Conservation (phyloP, 2,888 invertebrate genomes). For the Herminia tarsipennalis region DNA sequence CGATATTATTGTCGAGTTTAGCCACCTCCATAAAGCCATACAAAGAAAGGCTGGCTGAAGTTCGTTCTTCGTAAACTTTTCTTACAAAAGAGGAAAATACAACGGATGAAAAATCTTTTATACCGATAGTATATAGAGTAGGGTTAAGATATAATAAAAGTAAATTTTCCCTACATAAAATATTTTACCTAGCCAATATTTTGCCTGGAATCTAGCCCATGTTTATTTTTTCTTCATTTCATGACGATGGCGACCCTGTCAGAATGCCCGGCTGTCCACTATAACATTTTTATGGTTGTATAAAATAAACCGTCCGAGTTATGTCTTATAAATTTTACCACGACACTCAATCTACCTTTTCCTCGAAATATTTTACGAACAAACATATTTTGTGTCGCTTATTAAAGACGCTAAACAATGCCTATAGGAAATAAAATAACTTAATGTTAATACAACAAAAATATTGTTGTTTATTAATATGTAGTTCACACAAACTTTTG, state of each 20-base stretch:
- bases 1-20: background rate
- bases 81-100: background rate
- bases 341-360: conserved; percentile 18
- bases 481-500: too few species aligned
- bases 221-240: conserved; percentile 9
- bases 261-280: conserved; percentile 34
- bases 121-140: background rate
- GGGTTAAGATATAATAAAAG: conserved; percentile 4
- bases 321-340: conserved; percentile 40
- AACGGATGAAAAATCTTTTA: conserved; percentile 1
- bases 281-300: conserved; percentile 42
- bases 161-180: conserved; percentile 3
- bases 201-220: conserved; percentile 7
- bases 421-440: conserved; percentile 8
- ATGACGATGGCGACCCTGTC: conserved; percentile 28
- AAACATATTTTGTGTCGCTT: background rate
- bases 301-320: conserved; percentile 38
- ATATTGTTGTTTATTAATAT: too few species aligned
- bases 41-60: background rate
- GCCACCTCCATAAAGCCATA: background rate
- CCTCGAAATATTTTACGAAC: conserved; percentile 16
- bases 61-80: conserved; percentile 3
- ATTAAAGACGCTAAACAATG: conserved; percentile 8
- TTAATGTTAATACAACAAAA: background rate
- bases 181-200: conserved; percentile 7